Evolutionary conservation across 2,888 invertebrate species (phyloP).

Genomic region (Trypoxylon attenuatum): DNA sequence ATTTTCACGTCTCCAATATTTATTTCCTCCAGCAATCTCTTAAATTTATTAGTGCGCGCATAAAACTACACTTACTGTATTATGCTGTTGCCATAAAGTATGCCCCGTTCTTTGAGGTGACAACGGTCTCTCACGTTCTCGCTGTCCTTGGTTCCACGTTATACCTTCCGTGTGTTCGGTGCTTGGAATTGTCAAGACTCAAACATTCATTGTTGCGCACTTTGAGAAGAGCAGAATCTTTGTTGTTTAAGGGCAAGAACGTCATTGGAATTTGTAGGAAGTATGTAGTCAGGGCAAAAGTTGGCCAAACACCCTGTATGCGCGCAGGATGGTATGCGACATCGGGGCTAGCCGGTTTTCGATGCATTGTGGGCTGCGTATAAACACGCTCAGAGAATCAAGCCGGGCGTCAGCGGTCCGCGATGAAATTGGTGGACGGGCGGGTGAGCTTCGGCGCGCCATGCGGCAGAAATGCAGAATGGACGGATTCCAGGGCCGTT

Average conservation of each 20-base stretch:
- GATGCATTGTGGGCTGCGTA: constrained; percentile 15
- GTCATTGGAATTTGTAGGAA: too few relatives aligned
- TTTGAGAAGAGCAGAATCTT: too few relatives aligned
- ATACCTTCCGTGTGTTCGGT: too few relatives aligned
- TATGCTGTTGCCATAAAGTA: constrained; percentile 29
- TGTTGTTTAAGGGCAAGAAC: too few relatives aligned
- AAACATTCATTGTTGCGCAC: too few relatives aligned
- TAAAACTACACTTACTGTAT: constrained; percentile 38
- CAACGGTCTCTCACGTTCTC: too few relatives aligned
- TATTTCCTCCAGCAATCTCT: constrained; percentile 24
- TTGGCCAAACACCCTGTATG: constrained; percentile 19
- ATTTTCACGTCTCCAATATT: constrained; percentile 23
- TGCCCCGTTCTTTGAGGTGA: too few relatives aligned
- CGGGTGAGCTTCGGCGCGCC: constrained; percentile 14
- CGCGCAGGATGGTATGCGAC: constrained; percentile 5
- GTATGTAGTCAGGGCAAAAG: constrained; percentile 18
- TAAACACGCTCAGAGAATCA: constrained; percentile 11
- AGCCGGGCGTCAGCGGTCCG: not conserved
- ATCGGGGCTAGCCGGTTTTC: constrained; percentile 15
- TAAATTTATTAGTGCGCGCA: constrained; percentile 28
- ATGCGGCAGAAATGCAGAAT: constrained; percentile 19
- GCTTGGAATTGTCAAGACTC: too few relatives aligned
- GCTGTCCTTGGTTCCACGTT: too few relatives aligned
- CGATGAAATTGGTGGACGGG: constrained; percentile 28
- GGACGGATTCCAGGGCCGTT: constrained; percentile 13